Percentiles rank a stretch among this genome's conserved stretches.
Conservation (phyloP, 2,888 invertebrate genomes). For the Heliconius charithonia region DNA sequence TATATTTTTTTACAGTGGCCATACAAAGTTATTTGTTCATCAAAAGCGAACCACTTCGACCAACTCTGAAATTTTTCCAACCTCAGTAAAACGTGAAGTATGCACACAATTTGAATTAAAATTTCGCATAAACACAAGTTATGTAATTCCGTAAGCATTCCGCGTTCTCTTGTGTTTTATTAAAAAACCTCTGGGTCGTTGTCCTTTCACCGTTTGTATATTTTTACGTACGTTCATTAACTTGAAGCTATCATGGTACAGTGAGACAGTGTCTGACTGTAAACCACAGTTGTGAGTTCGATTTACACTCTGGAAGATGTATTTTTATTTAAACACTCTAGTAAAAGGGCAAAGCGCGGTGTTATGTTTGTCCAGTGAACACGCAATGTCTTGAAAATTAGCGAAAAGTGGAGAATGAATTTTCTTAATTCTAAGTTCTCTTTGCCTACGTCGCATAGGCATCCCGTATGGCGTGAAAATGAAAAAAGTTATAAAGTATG, state of each 20-base stretch:
- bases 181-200: constrained; percentile 22
- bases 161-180: neutral
- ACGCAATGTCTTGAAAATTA: too few relatives aligned
- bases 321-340: neutral
- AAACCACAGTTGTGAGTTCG: neutral
- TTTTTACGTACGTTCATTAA: neutral
- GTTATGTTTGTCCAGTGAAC: too few relatives aligned
- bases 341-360: neutral
- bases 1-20: constrained; percentile 7
- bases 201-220: neutral
- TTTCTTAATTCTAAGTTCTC: too few relatives aligned
- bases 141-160: constrained; percentile 33
- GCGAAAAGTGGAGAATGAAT: too few relatives aligned
- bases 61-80: constrained; percentile 26
- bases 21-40: constrained; percentile 22
- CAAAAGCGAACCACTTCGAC: constrained; percentile 18
- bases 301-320: neutral
- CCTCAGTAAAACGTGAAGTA: constrained; percentile 32
- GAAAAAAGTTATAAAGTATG: too few relatives aligned
- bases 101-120: constrained; percentile 34
- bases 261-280: neutral
- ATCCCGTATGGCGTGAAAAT: too few relatives aligned
- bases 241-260: neutral
- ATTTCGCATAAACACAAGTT: constrained; percentile 26
- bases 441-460: too few relatives aligned